A percentile compares a stretch with the other conserved stretches of the same genome.
These are phyloP conservation scores for Cepaea nemoralis DNA, from an alignment of 1,140 invertebrate genomes.

Conservation along the genomic window DNA sequence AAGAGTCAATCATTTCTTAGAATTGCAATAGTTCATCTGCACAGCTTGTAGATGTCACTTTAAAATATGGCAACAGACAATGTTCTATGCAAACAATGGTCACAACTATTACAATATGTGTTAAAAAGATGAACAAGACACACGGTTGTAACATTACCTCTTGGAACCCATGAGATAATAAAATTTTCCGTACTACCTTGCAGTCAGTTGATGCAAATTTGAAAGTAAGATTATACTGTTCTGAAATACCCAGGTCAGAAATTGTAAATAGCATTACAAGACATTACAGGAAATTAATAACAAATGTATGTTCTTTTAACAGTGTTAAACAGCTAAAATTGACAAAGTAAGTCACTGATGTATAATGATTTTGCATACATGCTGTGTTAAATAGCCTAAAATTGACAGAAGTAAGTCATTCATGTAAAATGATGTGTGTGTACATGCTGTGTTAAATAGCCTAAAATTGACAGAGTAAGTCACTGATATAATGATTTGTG, in stretches of 20 bases:
- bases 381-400: not conserved
- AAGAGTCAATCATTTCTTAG: no score
- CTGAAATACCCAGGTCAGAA: slow-evolving; percentile 52
- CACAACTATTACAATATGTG: not conserved
- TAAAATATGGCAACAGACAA: not conserved
- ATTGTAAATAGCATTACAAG: not conserved
- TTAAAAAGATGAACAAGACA: no score
- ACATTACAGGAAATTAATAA: not conserved
- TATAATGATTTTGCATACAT: no score
- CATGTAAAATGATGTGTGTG: no score
- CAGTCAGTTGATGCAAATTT: slow-evolving; percentile 71
- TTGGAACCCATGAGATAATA: slow-evolving; percentile 69
- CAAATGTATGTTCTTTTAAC: not conserved
- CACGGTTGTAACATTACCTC: slow-evolving; percentile 56
- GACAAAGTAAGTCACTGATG: not conserved
- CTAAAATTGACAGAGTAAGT: no score
- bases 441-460: no score
- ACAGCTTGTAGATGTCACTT: no score
- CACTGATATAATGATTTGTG: no score
- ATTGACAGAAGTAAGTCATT: no score
- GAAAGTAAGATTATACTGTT: slow-evolving; percentile 70
- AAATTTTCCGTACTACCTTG: slow-evolving; percentile 67
- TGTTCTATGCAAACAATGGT: not conserved
- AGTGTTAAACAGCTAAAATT: not conserved
- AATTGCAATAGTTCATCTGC: not conserved